phyloP scores from a whole-genome alignment of 2,113 vertebrate species.

The Myrmecophaga tridactyla region DNA sequence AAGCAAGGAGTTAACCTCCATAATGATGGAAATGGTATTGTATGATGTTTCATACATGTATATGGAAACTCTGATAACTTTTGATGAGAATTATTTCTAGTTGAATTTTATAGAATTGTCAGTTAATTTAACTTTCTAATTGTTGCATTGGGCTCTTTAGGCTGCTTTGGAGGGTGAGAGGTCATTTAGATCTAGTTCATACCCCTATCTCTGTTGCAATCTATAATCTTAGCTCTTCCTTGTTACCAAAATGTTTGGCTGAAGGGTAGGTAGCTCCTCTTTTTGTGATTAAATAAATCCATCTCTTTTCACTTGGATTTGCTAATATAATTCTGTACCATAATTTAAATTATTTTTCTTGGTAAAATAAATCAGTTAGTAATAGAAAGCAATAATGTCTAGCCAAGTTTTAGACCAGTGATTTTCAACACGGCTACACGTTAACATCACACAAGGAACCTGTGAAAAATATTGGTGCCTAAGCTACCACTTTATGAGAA shows the following conservation, averaged over 20 bases:
- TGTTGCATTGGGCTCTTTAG: background rate
- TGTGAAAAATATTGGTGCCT: background rate
- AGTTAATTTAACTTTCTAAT: too few relatives aligned
- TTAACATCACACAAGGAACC: background rate
- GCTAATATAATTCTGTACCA: background rate
- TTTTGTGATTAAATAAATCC: background rate
- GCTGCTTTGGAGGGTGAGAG: background rate
- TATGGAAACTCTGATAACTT: background rate
- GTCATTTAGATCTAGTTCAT: background rate
- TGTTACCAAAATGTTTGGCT: background rate
- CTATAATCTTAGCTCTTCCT: background rate
- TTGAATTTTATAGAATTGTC: too few relatives aligned
- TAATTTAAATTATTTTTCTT: background rate
- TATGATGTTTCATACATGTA: background rate
- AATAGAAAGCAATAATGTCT: background rate
- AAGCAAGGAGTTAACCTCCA: slow-evolving; percentile 5
- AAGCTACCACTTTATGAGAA: background rate
- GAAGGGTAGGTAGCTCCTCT: background rate
- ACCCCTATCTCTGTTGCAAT: background rate
- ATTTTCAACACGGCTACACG: background rate
- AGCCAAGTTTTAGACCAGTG: background rate
- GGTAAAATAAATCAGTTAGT: slow-evolving; percentile 5
- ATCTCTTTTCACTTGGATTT: background rate
- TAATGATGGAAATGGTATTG: background rate
- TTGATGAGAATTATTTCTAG: too few relatives aligned